These are phyloP conservation scores for Chamaea fasciata DNA, from an alignment of 2,113 vertebrate species.

Conservation along the genomic window DNA sequence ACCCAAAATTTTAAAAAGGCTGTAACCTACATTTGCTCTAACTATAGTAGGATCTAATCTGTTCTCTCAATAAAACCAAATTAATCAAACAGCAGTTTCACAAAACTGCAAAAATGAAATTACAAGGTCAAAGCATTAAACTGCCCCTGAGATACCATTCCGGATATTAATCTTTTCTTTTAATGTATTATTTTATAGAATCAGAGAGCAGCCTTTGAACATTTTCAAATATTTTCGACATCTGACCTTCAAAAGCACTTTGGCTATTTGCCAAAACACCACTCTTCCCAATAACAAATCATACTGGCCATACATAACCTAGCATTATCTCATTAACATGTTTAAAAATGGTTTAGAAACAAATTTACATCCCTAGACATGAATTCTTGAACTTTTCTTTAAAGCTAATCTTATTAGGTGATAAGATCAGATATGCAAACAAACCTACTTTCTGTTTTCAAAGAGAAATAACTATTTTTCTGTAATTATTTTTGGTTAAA, in stretches of 20 bases:
- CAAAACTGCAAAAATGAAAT: background rate
- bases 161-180: background rate
- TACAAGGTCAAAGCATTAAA: background rate
- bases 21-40: background rate
- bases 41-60: background rate
- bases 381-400: background rate
- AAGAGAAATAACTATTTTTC: background rate
- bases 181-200: background rate
- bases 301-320: background rate
- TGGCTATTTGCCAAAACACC: slow-evolving; percentile 6
- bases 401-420: background rate
- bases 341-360: background rate
- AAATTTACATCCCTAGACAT: background rate
- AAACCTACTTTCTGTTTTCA: background rate
- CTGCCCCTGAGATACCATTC: background rate
- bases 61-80: background rate
- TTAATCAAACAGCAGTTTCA: background rate
- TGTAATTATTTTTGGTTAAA: background rate
- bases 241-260: background rate
- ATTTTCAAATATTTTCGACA: background rate
- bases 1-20: background rate
- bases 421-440: background rate
- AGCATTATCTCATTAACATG: background rate
- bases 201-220: background rate
- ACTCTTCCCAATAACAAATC: background rate